A percentile compares a stretch with the other conserved stretches of the same genome.
phyloP scores from a whole-genome alignment of 2,797 vertebrate genomes.

The Alosa sapidissima region DNA sequence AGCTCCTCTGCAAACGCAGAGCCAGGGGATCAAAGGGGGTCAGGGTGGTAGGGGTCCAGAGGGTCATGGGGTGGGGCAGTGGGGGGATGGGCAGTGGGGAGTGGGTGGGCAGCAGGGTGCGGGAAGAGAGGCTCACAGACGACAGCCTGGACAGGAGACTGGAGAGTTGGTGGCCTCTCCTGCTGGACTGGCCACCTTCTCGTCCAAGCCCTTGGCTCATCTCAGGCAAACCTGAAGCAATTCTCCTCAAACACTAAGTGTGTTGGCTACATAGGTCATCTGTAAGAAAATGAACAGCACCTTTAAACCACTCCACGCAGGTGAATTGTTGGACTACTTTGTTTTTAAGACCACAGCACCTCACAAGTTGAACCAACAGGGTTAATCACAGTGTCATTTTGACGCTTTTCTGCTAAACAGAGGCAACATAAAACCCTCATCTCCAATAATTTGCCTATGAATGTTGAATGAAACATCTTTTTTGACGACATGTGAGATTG shows the following conservation, averaged over 20 bases:
- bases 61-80: conserved; percentile 9
- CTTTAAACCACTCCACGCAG: no score
- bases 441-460: background rate
- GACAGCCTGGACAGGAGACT: background rate
- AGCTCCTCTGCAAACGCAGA: conserved; percentile 70
- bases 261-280: background rate
- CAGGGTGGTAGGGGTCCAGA: conserved; percentile 47
- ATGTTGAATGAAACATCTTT: background rate
- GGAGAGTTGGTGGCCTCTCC: background rate
- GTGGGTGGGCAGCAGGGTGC: conserved; percentile 34
- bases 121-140: background rate
- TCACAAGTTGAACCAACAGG: no score
- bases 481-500: background rate
- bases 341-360: background rate
- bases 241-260: background rate
- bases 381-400: background rate
- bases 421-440: background rate
- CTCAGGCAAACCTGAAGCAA: background rate
- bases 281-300: no score
- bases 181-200: background rate
- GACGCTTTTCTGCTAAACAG: background rate
- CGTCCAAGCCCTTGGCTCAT: background rate
- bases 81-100: background rate
- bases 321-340: background rate
- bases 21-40: conserved; percentile 62